These are phyloP conservation scores for Apoda limacodes DNA, from an alignment of 2,888 invertebrate genomes.

Conservation along the genomic window DNA sequence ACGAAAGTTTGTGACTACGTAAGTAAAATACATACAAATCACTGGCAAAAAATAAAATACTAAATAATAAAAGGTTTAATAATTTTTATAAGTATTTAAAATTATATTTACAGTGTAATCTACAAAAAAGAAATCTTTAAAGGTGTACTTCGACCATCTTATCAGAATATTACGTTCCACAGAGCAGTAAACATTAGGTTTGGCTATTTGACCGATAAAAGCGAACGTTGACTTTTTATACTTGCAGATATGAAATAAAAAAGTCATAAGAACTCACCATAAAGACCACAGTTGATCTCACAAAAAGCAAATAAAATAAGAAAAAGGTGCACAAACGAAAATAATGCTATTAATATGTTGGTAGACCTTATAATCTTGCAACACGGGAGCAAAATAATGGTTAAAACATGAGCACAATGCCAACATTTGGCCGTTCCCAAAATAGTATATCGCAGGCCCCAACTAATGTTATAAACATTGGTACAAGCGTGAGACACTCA, in stretches of 20 bases:
- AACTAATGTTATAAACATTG: conserved; percentile 63
- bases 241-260: conserved; percentile 6
- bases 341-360: too few species aligned
- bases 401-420: conserved; percentile 43
- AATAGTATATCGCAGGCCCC: conserved; percentile 62
- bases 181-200: conserved; percentile 33
- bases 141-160: conserved; percentile 23
- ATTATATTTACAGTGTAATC: too few species aligned
- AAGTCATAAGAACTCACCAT: conserved; percentile 9
- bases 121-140: too few species aligned
- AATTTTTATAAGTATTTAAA: too few species aligned
- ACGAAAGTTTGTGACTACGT: too few species aligned
- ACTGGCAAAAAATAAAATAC: too few species aligned
- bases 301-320: conserved; percentile 14
- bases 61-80: too few species aligned
- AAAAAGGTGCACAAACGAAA: too few species aligned
- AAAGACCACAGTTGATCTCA: conserved; percentile 17
- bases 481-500: conserved; percentile 27
- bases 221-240: conserved; percentile 18
- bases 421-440: conserved; percentile 61
- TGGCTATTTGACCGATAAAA: conserved; percentile 42
- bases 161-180: conserved; percentile 27
- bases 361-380: too few species aligned
- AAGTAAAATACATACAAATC: too few species aligned
- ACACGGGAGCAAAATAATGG: conserved; percentile 33